Evolutionary conservation across 2,888 invertebrate genomes (phyloP), one percentile per base, ranked within the genome.

Genomic region (Tuberolachnus salignus): DNA sequence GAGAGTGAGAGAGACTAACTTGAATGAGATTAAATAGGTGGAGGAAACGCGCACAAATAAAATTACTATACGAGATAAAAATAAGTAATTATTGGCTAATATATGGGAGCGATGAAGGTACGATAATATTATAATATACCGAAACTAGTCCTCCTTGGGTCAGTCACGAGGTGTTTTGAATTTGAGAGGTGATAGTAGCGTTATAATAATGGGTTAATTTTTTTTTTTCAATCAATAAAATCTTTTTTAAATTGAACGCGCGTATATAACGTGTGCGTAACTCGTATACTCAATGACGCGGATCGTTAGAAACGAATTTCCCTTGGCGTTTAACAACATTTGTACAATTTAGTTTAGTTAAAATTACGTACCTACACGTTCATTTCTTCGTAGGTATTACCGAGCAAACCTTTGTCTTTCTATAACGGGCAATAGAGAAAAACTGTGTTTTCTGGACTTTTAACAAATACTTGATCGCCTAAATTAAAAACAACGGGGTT

Each of bases 121-220:
- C 26, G 3, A 34, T 3, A 3, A 4, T 3, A 4, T 3, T 34
- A 34, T 34, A 34, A 34, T 34, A 23, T 26, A 64, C 26, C 51
- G 11, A 69, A 78, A 78, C 78, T 51, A 78, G 78, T 78, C 78
- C 78, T 78, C 78, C 78, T 78, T 78, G 78, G 69, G 16, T 78
- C 67, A 67, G 75, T 75, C 66, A 75, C 75, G 67, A 78, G 69
- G 69, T 69, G 49, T 49, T 78, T n/a, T 59, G 49, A 66, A 66
- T 67, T 46, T 66, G 57, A 57, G 66, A 75, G 59, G 78, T 69
- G 67, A 78, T 78, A 69, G 78, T 78, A 61, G 59, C 59, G 14
- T 57, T 59, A 61, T 72, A 55, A 42, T 66, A 75, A 75, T 66
- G 46, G 55, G 66, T 75, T 61, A 63, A 46, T 6, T 26, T 72